Evolutionary conservation across 2,113 vertebrate genomes (phyloP).

Genomic region (Chaenogobius annularis): DNA sequence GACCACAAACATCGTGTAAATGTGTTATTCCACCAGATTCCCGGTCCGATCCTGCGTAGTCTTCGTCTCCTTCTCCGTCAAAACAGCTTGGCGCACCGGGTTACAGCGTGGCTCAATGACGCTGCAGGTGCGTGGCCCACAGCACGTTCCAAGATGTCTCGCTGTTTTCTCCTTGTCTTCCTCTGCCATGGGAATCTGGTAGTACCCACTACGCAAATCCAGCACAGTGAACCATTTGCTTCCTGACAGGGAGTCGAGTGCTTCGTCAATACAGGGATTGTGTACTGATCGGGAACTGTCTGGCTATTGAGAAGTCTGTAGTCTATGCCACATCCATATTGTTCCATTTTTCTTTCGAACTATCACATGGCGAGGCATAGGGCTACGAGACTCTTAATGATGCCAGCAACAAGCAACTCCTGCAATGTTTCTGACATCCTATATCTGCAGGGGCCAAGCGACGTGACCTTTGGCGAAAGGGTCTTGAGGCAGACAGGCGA

Average conservation of each 20-base stretch:
- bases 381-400: neutral
- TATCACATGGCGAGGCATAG: neutral
- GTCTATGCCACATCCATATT: neutral
- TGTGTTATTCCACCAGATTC: too few species aligned
- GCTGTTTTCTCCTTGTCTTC: constrained; percentile 8
- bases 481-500: neutral
- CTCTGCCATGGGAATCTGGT: neutral
- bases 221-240: constrained; percentile 14
- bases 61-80: too few species aligned
- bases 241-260: neutral
- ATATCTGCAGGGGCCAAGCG: neutral
- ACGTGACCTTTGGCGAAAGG: neutral
- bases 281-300: neutral
- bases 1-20: too few species aligned
- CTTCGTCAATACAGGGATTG: neutral
- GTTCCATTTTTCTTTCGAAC: neutral
- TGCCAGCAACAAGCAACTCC: neutral
- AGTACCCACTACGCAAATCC: neutral
- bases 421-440: neutral
- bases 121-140: too few species aligned
- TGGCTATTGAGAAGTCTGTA: neutral
- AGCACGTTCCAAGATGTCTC: too few species aligned
- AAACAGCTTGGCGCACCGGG: too few species aligned
- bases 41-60: too few species aligned
- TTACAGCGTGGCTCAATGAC: too few species aligned